Base-by-base conservation (phyloP, 2,888 invertebrate species). In the Oxyteleia sp. region DNA sequence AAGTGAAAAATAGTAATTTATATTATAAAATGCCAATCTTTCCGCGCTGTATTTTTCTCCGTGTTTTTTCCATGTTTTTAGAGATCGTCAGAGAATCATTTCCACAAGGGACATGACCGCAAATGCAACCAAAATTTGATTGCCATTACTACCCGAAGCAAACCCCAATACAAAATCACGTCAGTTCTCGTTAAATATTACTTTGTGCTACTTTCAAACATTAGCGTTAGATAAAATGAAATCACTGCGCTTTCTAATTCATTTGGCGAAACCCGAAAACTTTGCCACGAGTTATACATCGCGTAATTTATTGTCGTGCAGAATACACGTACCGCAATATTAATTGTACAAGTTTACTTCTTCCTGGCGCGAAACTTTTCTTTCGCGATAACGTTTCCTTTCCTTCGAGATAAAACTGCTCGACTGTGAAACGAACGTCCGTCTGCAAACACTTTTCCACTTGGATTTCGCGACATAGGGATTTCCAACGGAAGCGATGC, bases 261-360 rank as follows among this genome's bases (percentile, higher is more conserved):
- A 64, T 64, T 69, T 71, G 71, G 43, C 38, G 66, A 71, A 79
- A 71, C 71, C 72, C 57, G 47, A 57, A 41, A 66, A 79, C 49
- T 63, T 69, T 11, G 15, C 57, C 38, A 20, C 43, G 15, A 61
- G 38, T 68, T 74, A 68, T 68, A 72, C 51, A 55, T 69, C 74
- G 49, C 66, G 69, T 53, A 72, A 80, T 80, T 72, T 80, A 80
- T 80, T 66, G 57, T 66, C 66, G 57, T 32, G 53, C 51, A 72
- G 66, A 66, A 79, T 63, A 47, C 32, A 61, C 69, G 64, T 55
- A 61, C 71, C 55, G 45, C 80, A 61, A 74, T 81, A 74, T 81
- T 81, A 81, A 81, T 81, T 74, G 68, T 81, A 61, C 29, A 68
- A 81, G 61, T 74, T 81, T 69, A 20, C 41, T 45, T 45, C 29